A percentile compares a stretch with the other conserved stretches of the same genome.
These are phyloP conservation scores for Spinibarbus caldwelli DNA, from an alignment of 2,797 vertebrate species.

Conservation along the genomic window DNA sequence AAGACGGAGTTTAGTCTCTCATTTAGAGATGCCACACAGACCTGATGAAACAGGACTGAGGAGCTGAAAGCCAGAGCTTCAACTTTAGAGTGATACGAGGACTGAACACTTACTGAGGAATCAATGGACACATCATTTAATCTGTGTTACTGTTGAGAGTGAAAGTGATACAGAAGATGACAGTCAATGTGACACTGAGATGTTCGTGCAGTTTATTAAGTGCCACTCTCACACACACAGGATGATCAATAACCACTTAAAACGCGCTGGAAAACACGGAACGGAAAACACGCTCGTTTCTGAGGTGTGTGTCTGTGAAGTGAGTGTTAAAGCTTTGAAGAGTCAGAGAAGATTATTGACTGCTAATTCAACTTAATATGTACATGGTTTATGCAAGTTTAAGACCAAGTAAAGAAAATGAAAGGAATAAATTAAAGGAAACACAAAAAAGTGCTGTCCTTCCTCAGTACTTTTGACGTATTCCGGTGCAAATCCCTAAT, in stretches of 20 bases:
- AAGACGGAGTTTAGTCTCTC: neutral
- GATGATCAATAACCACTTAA: constrained; percentile 45
- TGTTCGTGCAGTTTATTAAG: constrained; percentile 28
- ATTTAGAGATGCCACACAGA: neutral
- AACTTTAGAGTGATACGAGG: neutral
- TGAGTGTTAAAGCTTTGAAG: neutral
- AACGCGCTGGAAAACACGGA: too few relatives aligned
- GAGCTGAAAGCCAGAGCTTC: too few relatives aligned
- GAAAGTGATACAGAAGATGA: too few relatives aligned
- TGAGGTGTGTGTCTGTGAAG: neutral
- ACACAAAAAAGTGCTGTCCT: neutral
- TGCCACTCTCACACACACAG: neutral
- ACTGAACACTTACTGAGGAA: neutral
- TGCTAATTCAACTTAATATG: neutral
- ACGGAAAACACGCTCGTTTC: neutral
- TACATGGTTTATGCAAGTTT: neutral
- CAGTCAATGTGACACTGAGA: constrained; percentile 20
- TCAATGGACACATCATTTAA: neutral
- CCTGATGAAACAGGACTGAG: neutral
- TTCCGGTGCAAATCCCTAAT: too few relatives aligned
- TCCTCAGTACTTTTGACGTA: too few relatives aligned
- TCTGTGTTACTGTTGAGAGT: neutral
- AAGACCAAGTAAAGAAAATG: neutral
- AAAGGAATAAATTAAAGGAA: neutral
- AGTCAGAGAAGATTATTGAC: neutral